These are phyloP conservation scores for Drosophila tsacasi DNA, from an alignment of 1,140 invertebrate genomes.

Conservation along the genomic window DNA sequence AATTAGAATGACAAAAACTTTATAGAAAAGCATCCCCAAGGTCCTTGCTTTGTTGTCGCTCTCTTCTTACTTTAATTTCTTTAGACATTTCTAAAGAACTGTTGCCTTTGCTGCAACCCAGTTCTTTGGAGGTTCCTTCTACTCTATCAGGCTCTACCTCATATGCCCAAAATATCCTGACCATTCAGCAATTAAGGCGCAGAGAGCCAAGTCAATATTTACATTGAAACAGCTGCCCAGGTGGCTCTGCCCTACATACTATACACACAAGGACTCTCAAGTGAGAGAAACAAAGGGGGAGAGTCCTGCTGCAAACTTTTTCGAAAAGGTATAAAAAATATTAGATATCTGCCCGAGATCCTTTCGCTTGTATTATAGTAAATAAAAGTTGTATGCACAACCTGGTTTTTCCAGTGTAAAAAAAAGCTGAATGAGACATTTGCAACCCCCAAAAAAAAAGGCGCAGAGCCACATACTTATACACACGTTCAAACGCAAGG, in stretches of 20 bases:
- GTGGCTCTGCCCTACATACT: conserved; percentile 5
- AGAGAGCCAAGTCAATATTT: conserved; percentile 49
- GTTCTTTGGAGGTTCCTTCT: too few relatives aligned
- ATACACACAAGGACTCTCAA: not conserved
- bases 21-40: too few relatives aligned
- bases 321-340: not conserved
- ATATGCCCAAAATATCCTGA: not conserved
- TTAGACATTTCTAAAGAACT: not conserved
- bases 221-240: conserved; percentile 62
- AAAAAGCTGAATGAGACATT: conserved; percentile 12
- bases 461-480: conserved; percentile 5
- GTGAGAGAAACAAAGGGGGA: not conserved
- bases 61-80: not conserved
- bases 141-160: not conserved
- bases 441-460: conserved; percentile 51
- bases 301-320: too few relatives aligned
- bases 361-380: not conserved
- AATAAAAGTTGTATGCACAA: too few relatives aligned
- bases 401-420: not conserved
- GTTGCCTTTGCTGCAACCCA: not conserved
- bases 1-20: too few relatives aligned
- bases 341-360: not conserved
- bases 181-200: conserved; percentile 36
- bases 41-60: not conserved
- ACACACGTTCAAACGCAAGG: not conserved